Base-by-base conservation (phyloP, 2,113 vertebrate species). In the Hiodon alosoides region DNA sequence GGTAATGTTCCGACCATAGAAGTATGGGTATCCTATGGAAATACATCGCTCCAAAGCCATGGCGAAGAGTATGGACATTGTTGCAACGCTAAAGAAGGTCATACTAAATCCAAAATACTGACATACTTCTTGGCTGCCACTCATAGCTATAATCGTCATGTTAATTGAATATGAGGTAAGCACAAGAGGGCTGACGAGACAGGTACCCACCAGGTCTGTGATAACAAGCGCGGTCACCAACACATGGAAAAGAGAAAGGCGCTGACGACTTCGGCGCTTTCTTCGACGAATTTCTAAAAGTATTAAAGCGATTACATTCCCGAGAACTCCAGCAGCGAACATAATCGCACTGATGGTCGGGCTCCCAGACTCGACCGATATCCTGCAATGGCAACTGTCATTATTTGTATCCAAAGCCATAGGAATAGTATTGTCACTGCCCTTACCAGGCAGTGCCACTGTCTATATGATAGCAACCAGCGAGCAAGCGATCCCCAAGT, bases 31-130 rank as follows among this genome's bases (percentile, higher is more conserved):
- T 0, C 86, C 92, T 7, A 94, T 68, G 0, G 90, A 92, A 0
- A 94, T 86, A 83, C 90, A 93, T 9, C 91, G 92, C 80, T 93
- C 90, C 76, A 92, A 60, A 0, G 91, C 92, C 92, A 93, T 93
- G 76, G 91, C 90, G 13, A 92, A 80, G 55, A 94, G 87, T 79
- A 93, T 87, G 13, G 88, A 54, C 53, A 85, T 90, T 8, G 92
- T 89, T 57, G 90, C 89, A 17, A 94, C 81, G 70, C 92, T 91
- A 72, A 93, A 94, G 86, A 93, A 94, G 0, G 87, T 85, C 92
- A 93, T 92, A 72, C 85, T 48, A 81, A 90, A 90, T 74, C 90
- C 86, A 74, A 93, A 92, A 51, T 85, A 77, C 10, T 84, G 80
- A 80, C 93, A 94, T 4, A 93, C 67, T 48, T 13, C 51, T 14